A percentile compares a stretch with the other conserved stretches of the same genome.
Conservation (phyloP, 2,797 vertebrate genomes). For the Cyprinodon diabolis region DNA sequence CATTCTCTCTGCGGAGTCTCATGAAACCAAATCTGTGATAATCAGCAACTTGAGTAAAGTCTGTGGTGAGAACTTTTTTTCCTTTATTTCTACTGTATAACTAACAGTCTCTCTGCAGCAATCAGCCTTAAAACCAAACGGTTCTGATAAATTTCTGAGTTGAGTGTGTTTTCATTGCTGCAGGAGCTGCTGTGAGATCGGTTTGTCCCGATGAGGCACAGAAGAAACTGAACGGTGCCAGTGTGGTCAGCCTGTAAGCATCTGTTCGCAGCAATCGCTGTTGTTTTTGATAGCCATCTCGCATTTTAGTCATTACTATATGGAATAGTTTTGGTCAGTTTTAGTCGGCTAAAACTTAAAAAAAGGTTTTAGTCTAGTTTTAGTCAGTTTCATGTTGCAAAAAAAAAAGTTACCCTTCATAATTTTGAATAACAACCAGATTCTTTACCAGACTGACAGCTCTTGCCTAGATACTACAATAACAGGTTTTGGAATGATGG, state of each 20-base stretch:
- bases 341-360: too few relatives aligned
- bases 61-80: conserved; percentile 76
- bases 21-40: conserved; percentile 75
- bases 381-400: too few relatives aligned
- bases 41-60: conserved; percentile 74
- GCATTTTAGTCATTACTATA: too few relatives aligned
- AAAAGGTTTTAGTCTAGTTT: too few relatives aligned
- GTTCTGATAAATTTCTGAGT: not conserved
- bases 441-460: too few relatives aligned
- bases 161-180: conserved; percentile 13
- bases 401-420: too few relatives aligned
- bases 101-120: not conserved
- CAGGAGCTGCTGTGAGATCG: conserved; percentile 76
- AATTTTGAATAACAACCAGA: too few relatives aligned
- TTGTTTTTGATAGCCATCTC: too few relatives aligned
- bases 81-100: not conserved
- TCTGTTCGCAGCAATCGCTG: too few relatives aligned
- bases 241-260: conserved; percentile 64
- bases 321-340: too few relatives aligned
- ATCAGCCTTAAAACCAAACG: not conserved
- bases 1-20: conserved; percentile 81
- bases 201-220: conserved; percentile 74
- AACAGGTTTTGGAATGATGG: too few relatives aligned
- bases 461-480: too few relatives aligned
- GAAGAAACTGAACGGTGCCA: conserved; percentile 69